These are phyloP conservation scores for Styela plicata DNA, from an alignment of 23 tunicate species.

Conservation along the genomic window DNA sequence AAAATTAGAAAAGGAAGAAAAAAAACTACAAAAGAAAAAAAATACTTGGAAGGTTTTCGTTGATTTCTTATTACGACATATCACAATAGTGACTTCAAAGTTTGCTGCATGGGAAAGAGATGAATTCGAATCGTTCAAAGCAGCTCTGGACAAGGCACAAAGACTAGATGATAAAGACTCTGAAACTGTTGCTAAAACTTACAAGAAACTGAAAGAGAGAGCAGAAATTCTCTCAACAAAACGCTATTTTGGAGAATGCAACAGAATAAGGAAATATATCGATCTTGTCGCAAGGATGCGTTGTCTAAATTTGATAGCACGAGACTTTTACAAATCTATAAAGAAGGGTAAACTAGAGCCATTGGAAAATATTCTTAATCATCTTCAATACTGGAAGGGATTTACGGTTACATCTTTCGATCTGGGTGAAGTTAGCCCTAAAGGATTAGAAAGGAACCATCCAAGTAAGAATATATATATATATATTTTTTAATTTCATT, in stretches of 20 bases:
- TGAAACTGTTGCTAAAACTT: conserved; percentile 57
- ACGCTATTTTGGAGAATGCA: conserved; percentile 79
- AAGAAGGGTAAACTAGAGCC: conserved; percentile 87
- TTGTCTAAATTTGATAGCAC: conserved; percentile 77
- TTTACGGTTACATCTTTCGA: conserved; percentile 64
- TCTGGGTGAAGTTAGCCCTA: conserved; percentile 67
- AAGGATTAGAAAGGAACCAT: conserved; percentile 77
- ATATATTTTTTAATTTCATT: too few species aligned
- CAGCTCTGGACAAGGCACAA: conserved; percentile 90
- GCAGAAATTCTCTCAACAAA: conserved; percentile 69
- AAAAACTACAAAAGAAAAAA: conserved; percentile 68
- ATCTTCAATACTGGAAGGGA: conserved; percentile 88
- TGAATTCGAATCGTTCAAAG: conserved; percentile 85
- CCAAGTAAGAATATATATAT: conserved; percentile 21
- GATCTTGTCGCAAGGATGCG: conserved; percentile 79
- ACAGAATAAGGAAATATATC: conserved; percentile 77
- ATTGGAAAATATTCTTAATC: conserved; percentile 48
- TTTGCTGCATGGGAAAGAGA: conserved; percentile 89
- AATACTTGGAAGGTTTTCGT: conserved; percentile 92
- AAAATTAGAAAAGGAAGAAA: conserved; percentile 77
- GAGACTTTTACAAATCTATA: conserved; percentile 85
- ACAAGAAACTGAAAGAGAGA: conserved; percentile 78
- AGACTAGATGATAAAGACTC: conserved; percentile 80
- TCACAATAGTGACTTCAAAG: conserved; percentile 83
- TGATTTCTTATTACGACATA: conserved; percentile 82